phyloP scores from a whole-genome alignment of 2,888 invertebrate genomes.

The Stenotaenia linearis region DNA sequence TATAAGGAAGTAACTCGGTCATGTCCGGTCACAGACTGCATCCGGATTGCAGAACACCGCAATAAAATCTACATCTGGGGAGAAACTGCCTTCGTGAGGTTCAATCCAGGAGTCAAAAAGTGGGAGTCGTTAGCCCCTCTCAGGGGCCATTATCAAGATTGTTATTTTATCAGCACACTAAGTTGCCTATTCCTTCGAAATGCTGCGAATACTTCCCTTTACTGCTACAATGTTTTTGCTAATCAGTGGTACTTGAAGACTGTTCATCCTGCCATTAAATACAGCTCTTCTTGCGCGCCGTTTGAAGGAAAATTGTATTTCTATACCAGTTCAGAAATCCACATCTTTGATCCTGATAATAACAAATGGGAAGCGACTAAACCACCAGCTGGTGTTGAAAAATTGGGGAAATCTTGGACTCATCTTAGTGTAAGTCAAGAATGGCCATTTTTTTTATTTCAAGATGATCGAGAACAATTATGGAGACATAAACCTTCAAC shows the following conservation, averaged over 20 bases:
- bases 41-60: neutral
- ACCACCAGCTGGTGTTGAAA: neutral
- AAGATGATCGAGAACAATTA: neutral
- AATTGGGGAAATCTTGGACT: neutral
- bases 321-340: neutral
- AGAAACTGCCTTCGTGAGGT: neutral
- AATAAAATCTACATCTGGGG: conserved; percentile 14
- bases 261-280: neutral
- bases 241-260: conserved; percentile 13
- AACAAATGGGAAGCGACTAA: neutral
- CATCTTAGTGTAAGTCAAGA: conserved; percentile 14
- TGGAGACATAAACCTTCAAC: neutral
- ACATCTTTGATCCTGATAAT: neutral
- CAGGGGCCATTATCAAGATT: neutral
- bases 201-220: neutral
- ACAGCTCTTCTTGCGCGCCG: neutral
- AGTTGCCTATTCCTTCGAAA: neutral
- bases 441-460: neutral
- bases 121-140: neutral
- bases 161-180: neutral
- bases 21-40: neutral
- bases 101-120: neutral
- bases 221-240: neutral
- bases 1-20: neutral
- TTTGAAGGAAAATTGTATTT: neutral